These are phyloP conservation scores for Heptranchias perlo DNA, from an alignment of 2,113 vertebrate genomes.

Conservation along the genomic window DNA sequence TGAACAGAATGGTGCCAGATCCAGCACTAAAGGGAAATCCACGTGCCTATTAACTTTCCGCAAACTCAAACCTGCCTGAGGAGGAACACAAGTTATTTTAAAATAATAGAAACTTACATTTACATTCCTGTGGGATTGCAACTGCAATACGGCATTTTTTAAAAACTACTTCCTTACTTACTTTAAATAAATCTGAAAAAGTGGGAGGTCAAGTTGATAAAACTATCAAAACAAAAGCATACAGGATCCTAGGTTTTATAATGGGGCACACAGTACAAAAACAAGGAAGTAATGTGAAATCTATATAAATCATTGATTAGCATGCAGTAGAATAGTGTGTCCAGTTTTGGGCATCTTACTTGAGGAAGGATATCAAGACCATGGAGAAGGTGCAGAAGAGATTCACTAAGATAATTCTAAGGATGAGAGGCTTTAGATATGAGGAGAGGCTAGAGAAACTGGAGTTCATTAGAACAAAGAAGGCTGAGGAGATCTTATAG, in stretches of 20 bases:
- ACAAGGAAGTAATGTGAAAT: background rate
- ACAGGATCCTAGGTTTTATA: background rate
- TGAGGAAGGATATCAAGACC: background rate
- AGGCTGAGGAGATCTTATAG: background rate
- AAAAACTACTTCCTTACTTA: background rate
- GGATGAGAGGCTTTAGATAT: background rate
- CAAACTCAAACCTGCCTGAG: slow-evolving; percentile 84
- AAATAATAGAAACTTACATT: background rate
- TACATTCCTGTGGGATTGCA: background rate
- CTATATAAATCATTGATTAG: background rate
- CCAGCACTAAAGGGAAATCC: slow-evolving; percentile 83
- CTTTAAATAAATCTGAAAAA: background rate
- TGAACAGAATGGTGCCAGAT: slow-evolving; percentile 90
- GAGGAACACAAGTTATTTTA: slow-evolving; percentile 39
- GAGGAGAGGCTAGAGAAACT: background rate
- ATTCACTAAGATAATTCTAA: background rate
- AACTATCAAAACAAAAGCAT: background rate
- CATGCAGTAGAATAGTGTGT: background rate
- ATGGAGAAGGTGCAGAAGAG: background rate
- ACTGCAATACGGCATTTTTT: background rate
- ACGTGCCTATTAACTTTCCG: slow-evolving; percentile 94
- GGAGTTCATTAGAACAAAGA: background rate
- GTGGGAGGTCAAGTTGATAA: background rate
- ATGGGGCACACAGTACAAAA: background rate
- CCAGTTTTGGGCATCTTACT: background rate